Evolutionary conservation across 2,113 vertebrate species (phyloP).

Genomic region (Carassius carassius): DNA sequence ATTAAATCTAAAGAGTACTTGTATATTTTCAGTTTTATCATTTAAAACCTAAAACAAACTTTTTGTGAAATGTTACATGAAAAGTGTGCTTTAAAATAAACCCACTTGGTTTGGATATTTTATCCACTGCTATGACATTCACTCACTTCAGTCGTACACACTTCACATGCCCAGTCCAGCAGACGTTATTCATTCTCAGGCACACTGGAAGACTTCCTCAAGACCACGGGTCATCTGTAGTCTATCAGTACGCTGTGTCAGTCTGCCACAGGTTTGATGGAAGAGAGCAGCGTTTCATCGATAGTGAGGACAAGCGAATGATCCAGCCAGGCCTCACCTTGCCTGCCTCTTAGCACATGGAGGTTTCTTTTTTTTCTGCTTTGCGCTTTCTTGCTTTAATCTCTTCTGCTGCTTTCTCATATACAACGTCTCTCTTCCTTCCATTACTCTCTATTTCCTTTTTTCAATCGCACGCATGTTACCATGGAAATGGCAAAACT

Average conservation of each 20-base stretch:
- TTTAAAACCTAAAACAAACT: no score
- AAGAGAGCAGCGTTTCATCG: constrained; percentile 34
- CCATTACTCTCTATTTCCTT: constrained; percentile 43
- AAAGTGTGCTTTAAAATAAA: no score
- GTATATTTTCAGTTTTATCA: no score
- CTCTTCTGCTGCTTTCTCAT: constrained; percentile 17
- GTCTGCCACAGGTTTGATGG: constrained; percentile 38
- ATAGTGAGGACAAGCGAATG: background rate
- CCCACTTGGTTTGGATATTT: background rate
- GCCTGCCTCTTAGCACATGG: constrained; percentile 25
- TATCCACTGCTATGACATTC: background rate
- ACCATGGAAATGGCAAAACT: constrained; percentile 56
- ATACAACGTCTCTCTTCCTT: constrained; percentile 13
- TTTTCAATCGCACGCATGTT: constrained; percentile 35
- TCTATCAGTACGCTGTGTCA: constrained; percentile 26
- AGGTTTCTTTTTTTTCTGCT: background rate
- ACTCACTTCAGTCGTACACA: background rate
- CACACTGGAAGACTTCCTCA: background rate
- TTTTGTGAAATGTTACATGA: no score
- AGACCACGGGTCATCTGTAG: constrained; percentile 34
- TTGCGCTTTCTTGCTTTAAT: background rate
- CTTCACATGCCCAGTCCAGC: background rate
- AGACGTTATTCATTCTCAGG: constrained; percentile 38
- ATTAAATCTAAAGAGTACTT: no score
- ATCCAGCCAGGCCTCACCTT: constrained; percentile 24